These are phyloP conservation scores for Diarsia mendica DNA, from an alignment of 2,888 invertebrate species.

Conservation along the genomic window DNA sequence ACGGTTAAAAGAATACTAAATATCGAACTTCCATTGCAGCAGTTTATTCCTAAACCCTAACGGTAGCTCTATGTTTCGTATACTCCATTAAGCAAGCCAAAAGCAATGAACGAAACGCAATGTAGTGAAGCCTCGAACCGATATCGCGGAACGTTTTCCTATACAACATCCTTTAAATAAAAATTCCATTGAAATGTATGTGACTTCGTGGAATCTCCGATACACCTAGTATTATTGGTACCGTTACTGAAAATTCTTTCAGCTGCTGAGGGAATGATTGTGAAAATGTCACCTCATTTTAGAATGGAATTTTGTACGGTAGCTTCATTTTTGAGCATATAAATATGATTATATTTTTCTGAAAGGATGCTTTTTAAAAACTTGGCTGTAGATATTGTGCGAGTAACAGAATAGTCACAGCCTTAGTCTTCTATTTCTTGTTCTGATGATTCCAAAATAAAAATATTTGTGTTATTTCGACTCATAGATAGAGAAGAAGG, in stretches of 20 bases:
- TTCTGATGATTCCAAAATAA: too few relatives aligned
- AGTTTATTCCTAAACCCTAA: constrained; percentile 49
- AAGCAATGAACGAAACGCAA: constrained; percentile 62
- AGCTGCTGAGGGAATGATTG: background rate
- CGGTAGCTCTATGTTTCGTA: constrained; percentile 49
- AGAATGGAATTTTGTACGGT: background rate
- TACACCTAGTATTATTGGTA: constrained; percentile 17
- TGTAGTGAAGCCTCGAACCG: constrained; percentile 52
- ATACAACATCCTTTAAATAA: constrained; percentile 51
- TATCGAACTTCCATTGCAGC: constrained; percentile 43
- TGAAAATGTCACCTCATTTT: background rate
- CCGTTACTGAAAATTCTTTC: constrained; percentile 21
- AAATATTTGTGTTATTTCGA: too few relatives aligned
- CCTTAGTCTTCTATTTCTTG: too few relatives aligned
- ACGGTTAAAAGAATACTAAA: constrained; percentile 29
- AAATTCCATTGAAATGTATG: constrained; percentile 56
- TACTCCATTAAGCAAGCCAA: constrained; percentile 60
- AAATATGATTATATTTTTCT: background rate
- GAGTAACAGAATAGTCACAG: too few relatives aligned
- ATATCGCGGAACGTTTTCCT: constrained; percentile 43
- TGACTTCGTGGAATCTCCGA: constrained; percentile 37
- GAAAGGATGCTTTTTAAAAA: background rate
- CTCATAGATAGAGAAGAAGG: too few relatives aligned
- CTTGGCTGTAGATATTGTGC: too few relatives aligned
- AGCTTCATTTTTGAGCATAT: background rate